Conservation (phyloP, 2,113 vertebrate species). For the Alosa alosa region DNA sequence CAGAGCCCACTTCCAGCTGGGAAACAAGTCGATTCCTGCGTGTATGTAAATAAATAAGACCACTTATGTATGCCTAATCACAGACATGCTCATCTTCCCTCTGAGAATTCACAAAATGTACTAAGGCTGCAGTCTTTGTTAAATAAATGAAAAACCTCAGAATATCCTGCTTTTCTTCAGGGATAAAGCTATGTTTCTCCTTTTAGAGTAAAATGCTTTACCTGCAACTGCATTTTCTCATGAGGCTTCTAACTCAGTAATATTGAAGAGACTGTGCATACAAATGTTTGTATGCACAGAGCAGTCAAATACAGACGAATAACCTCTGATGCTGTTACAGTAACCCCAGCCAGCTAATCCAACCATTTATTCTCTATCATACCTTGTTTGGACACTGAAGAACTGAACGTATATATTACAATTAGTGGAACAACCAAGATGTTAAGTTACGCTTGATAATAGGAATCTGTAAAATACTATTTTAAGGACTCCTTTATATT, state of each 20-base stretch:
- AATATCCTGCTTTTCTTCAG: not conserved
- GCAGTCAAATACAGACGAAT: not conserved
- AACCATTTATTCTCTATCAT: not conserved
- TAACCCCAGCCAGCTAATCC: not conserved
- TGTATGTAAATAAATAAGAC: conserved; percentile 12
- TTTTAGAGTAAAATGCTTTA: not conserved
- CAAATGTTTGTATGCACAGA: not conserved
- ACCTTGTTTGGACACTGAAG: not conserved
- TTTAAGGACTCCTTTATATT: not conserved
- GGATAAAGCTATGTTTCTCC: not conserved
- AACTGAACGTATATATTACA: not conserved
- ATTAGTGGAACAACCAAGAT: not conserved
- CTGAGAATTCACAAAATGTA: not conserved
- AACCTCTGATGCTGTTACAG: not conserved
- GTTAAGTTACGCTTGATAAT: not conserved
- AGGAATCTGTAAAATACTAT: not conserved
- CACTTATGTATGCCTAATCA: conserved; percentile 16
- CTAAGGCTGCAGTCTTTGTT: not conserved
- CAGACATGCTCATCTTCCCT: conserved; percentile 1
- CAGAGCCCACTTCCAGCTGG: conserved; percentile 45
- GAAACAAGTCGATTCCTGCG: conserved; percentile 25
- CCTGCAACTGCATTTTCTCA: not conserved
- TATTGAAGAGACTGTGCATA: not conserved
- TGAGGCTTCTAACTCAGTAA: not conserved
- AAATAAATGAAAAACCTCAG: not conserved